Base-by-base conservation (phyloP, 2,888 invertebrate genomes). In the Silvanus unidentatus region DNA sequence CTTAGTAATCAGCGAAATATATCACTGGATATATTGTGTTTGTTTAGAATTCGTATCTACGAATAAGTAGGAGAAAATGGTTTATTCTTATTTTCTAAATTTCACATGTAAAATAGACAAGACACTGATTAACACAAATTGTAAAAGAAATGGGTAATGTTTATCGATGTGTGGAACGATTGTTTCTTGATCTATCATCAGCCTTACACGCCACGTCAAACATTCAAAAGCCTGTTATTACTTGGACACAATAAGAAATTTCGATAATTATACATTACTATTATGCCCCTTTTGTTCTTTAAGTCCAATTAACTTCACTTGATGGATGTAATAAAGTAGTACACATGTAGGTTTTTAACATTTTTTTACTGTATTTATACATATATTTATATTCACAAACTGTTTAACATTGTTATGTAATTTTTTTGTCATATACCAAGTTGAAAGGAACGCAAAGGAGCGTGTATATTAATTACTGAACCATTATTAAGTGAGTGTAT, bases 261-360 rank as follows among this genome's bases (percentile, higher is more conserved):
- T 44, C 47, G 48, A 49, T 51, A 51, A 51, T 51, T 51, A n/a
- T n/a, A 47, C 44, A 44, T 47, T 44, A 45, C 48, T 39, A 46
- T 48, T 48, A 48, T 49, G 41, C 42, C 22, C 37, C 51, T 47
- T 49, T 51, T 51, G 51, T 51, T 51, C 51, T 51, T 12, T 32
- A 51, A 42, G 37, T 46, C 51, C 45, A 51, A 48, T 51, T 51
- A 49, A 51, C 42, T 35, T 40, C 13, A 32, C 35, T 43, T 49
- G 48, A 49, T 49, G 47, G 51, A 47, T 47, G 46, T 46, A 48
- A 49, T 38, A 16, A 35, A 35, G 5, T 5, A 8, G n/a, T n/a
- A n/a, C n/a, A n/a, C 44, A 40, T 10, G 16, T 28, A 10, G 28
- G 28, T 28, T 8, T 28, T 28, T 28, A 28, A n/a, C n/a, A n/a